A percentile compares a stretch with the other conserved stretches of the same genome.
phyloP scores from a whole-genome alignment of 2,797 vertebrate species.

The Luscinia luscinia region DNA sequence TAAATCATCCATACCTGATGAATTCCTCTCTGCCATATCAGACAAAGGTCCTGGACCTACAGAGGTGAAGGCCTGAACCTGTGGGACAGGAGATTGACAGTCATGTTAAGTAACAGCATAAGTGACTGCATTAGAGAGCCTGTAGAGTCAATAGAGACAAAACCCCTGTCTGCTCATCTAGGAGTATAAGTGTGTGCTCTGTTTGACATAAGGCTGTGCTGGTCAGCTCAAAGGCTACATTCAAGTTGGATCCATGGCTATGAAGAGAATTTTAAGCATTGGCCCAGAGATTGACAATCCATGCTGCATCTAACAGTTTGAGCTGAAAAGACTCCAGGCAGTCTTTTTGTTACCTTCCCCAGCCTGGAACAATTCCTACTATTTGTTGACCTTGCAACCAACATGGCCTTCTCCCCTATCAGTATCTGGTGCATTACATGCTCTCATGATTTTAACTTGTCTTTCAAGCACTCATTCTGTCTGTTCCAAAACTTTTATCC shows the following conservation, averaged over 20 bases:
- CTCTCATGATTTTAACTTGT: background rate
- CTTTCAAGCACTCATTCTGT: background rate
- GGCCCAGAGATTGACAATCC: background rate
- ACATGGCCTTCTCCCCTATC: background rate
- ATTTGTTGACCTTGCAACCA: background rate
- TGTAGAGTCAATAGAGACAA: background rate
- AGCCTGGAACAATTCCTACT: background rate
- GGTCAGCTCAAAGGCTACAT: background rate
- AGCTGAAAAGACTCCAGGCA: background rate
- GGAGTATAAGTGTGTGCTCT: fast-evolving
- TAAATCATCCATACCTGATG: constrained; percentile 64
- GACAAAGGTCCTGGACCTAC: constrained; percentile 76
- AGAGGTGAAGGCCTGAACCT: constrained; percentile 78
- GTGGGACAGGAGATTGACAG: background rate
- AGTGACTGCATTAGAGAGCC: background rate
- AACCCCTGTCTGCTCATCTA: background rate
- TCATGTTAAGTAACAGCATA: background rate
- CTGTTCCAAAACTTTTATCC: background rate
- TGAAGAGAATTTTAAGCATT: background rate
- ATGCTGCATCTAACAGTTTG: background rate
- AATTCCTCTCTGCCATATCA: constrained; percentile 50
- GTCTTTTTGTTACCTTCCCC: background rate
- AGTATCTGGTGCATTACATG: too few species aligned
- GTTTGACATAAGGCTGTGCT: background rate
- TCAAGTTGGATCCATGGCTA: background rate